Evolutionary conservation across 2,888 invertebrate species (phyloP).

Genomic region (Drosophila demipolita): DNA sequence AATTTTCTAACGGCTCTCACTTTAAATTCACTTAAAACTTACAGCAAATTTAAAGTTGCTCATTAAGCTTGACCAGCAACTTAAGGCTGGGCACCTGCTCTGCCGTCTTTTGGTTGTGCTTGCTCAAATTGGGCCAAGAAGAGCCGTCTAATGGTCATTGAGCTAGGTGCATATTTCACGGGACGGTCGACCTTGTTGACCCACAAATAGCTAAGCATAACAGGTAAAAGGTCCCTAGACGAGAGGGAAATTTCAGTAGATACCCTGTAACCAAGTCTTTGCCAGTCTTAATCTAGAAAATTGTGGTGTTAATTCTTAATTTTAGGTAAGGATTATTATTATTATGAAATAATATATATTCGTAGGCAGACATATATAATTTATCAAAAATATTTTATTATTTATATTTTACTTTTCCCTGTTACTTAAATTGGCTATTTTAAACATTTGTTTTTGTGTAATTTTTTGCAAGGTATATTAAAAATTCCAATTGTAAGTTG

Average conservation of each 20-base stretch:
- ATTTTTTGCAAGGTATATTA: not conserved
- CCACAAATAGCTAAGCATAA: constrained; percentile 46
- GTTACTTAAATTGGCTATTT: not conserved
- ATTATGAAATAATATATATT: not conserved
- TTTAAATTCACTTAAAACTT: constrained; percentile 67
- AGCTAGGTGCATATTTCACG: constrained; percentile 36
- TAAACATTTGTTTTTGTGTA: not conserved
- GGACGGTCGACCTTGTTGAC: constrained; percentile 46
- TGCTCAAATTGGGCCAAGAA: constrained; percentile 52
- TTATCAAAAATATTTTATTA: not conserved
- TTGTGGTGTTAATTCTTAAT: not conserved
- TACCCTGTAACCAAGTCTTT: not conserved
- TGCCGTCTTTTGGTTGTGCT: constrained; percentile 2
- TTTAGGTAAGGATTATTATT: not conserved
- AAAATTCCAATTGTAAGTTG: constrained; percentile 39
- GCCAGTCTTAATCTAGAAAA: not conserved
- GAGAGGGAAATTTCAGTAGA: too few relatives aligned
- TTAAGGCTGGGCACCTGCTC: constrained; percentile 43
- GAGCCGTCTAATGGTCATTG: constrained; percentile 62
- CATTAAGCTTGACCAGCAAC: constrained; percentile 52
- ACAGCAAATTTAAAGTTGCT: constrained; percentile 23
- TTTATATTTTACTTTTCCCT: too few relatives aligned
- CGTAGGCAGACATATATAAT: not conserved
- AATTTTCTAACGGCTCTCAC: constrained; percentile 38
- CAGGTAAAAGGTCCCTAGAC: not conserved